phyloP scores from a whole-genome alignment of 2,113 vertebrate species.

The Apistogramma diplotaenia region DNA sequence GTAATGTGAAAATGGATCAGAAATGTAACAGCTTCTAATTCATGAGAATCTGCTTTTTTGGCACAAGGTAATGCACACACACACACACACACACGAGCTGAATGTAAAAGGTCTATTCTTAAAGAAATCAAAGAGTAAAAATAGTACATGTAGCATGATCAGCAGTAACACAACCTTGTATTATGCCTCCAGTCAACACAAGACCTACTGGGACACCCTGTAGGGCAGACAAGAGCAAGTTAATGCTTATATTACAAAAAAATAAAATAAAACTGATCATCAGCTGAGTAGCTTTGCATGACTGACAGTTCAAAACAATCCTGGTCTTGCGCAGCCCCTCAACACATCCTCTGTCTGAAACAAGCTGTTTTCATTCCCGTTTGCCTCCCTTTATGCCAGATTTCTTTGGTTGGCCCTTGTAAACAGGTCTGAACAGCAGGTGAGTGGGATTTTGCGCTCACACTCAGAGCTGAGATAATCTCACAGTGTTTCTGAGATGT shows the following conservation, averaged over 20 bases:
- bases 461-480: not conserved
- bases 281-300: not conserved
- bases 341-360: too few species aligned
- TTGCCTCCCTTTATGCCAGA: too few species aligned
- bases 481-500: not conserved
- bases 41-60: too few species aligned
- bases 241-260: not conserved
- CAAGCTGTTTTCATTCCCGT: too few species aligned
- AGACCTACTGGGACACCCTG: not conserved
- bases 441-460: not conserved
- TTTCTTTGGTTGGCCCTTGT: too few species aligned
- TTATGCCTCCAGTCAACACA: not conserved
- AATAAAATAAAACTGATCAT: not conserved
- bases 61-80: too few species aligned
- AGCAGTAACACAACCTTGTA: not conserved
- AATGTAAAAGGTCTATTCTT: not conserved
- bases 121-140: not conserved
- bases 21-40: not conserved
- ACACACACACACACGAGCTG: not conserved
- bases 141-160: not conserved
- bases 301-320: not conserved
- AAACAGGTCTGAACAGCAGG: not conserved
- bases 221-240: not conserved
- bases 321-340: too few species aligned
- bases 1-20: rapidly evolving